Conservation (phyloP, 2,113 vertebrate species). For the Elephas maximus region DNA sequence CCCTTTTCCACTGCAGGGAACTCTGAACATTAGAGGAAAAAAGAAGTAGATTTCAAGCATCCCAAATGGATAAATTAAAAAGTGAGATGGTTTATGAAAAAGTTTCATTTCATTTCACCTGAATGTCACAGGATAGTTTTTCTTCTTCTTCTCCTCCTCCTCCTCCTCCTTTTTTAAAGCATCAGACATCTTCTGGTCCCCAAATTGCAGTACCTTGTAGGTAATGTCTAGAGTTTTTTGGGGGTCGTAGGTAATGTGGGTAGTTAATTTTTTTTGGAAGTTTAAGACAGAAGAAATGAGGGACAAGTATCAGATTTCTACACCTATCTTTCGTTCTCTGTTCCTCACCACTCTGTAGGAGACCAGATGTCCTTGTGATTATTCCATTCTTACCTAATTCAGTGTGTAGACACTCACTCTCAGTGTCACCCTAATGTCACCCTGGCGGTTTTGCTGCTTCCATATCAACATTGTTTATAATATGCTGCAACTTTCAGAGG, state of each 20-base stretch:
- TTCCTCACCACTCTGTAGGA: not conserved
- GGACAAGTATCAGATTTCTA: not conserved
- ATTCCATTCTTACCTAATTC: accelerated
- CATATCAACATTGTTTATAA: not conserved
- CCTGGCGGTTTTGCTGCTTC: not conserved
- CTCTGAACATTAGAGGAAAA: not conserved
- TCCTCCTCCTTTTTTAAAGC: not conserved
- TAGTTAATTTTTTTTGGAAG: not conserved
- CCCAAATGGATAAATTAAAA: not conserved
- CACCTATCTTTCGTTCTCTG: not conserved
- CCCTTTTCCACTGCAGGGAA: not conserved
- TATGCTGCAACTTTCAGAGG: not conserved
- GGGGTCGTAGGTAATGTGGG: not conserved
- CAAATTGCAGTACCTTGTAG: not conserved
- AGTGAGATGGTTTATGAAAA: not conserved
- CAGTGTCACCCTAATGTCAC: not conserved
- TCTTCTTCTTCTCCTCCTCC: not conserved
- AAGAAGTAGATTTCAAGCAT: not conserved
- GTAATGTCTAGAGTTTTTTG: no score
- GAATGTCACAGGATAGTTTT: not conserved
- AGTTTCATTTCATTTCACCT: not conserved
- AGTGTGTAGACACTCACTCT: not conserved
- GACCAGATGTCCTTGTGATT: not conserved
- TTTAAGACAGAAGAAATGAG: not conserved
- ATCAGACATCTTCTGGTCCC: not conserved